Evolutionary conservation across 2,888 invertebrate species (phyloP).

Genomic region (Scelioninae gen. 2): DNA sequence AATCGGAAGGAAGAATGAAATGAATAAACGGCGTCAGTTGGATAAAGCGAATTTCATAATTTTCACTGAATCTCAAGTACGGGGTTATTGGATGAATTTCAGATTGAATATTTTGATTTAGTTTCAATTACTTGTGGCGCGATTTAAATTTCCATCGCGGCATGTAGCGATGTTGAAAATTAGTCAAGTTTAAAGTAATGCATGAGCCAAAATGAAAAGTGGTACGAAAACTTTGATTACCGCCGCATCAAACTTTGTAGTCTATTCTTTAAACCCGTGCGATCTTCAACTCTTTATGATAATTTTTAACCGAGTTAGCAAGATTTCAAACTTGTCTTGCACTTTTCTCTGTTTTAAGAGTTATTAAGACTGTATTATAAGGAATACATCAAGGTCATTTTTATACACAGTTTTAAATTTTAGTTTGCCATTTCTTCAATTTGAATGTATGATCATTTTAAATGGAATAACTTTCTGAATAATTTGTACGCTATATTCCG

Average conservation of each 20-base stretch:
- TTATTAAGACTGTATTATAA: constrained; percentile 23
- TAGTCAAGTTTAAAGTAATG: constrained; percentile 41
- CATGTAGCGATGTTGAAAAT: constrained; percentile 38
- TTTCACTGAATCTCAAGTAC: too few species aligned
- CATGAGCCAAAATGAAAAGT: constrained; percentile 17
- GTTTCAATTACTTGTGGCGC: constrained; percentile 6
- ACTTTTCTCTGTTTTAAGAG: constrained; percentile 17
- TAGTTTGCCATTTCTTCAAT: too few species aligned
- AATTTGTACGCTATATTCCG: too few species aligned
- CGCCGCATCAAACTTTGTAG: constrained; percentile 30
- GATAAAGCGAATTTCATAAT: too few species aligned
- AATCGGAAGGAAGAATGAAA: background rate
- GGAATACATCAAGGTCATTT: constrained; percentile 27
- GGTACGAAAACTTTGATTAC: constrained; percentile 40
- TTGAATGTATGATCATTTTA: too few species aligned
- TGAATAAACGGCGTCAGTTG: background rate
- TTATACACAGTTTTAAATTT: constrained; percentile 1
- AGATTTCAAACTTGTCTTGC: constrained; percentile 27
- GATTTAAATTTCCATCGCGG: constrained; percentile 26
- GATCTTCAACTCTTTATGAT: constrained; percentile 38
- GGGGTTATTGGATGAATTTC: background rate
- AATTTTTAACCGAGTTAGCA: constrained; percentile 37
- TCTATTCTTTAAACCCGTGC: constrained; percentile 27
- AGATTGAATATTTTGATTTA: background rate
- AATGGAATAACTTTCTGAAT: too few species aligned